Evolutionary conservation across 2,888 invertebrate genomes (phyloP).

Genomic region (Cataglyphis livida): DNA sequence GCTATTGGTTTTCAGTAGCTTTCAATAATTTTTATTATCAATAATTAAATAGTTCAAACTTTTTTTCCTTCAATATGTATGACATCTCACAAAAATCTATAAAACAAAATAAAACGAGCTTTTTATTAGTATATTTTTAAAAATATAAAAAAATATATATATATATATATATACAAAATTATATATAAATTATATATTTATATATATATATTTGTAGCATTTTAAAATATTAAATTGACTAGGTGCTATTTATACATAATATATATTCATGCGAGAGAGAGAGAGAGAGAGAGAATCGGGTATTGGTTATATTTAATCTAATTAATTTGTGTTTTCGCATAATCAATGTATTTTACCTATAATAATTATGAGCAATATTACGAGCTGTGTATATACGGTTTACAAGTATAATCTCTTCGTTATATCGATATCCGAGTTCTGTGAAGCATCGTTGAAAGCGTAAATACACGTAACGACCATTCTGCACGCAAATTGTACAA

Average conservation of each 20-base stretch:
- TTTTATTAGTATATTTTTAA: no score
- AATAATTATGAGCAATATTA: not conserved
- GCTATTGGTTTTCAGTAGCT: no score
- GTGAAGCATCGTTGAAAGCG: conserved; percentile 28
- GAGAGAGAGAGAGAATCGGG: not conserved
- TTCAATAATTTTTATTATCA: no score
- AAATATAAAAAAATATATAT: not conserved
- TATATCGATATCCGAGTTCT: conserved; percentile 24
- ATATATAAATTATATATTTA: no score
- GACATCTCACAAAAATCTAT: no score
- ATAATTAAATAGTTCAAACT: no score
- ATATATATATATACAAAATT: not conserved
- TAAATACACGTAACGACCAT: conserved; percentile 47
- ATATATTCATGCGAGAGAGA: not conserved
- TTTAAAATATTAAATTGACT: conserved; percentile 13
- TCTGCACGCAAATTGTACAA: conserved; percentile 57
- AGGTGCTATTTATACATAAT: not conserved
- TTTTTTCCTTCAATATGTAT: no score
- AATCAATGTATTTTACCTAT: conserved; percentile 1
- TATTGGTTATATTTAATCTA: conserved; percentile 23
- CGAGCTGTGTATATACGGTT: not conserved
- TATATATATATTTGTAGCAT: not conserved
- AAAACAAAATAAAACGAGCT: no score
- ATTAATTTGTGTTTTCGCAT: not conserved
- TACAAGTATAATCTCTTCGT: conserved; percentile 7